Base-by-base conservation (phyloP, 2,888 invertebrate species). In the Temnothorax ravouxi region DNA sequence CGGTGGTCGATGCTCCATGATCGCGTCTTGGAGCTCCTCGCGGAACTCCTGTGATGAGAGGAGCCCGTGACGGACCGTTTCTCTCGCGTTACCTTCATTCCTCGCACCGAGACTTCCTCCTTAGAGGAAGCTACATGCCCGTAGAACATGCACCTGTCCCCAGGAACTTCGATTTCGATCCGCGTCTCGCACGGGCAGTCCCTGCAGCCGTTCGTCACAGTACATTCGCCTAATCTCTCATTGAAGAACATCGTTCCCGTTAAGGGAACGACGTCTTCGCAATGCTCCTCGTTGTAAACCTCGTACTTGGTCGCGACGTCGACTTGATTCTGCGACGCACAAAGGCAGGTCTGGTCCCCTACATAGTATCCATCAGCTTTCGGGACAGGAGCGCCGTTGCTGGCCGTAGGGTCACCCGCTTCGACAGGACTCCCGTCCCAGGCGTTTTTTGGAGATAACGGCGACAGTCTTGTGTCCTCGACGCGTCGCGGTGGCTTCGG, bases 381-480 rank as follows among this genome's bases (percentile, higher is more conserved):
- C 72, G 88, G 92, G 94, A 95, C 94, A 95, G 95, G 92, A 94
- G 94, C 66, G 91, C 92, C 91, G 91, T 90, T 92, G 93, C 92
- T 93, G 94, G 93, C 92, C 91, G 95, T 94, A 93, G 94, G 94
- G 94, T 93, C 89, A 92, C 92, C 94, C 93, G 93, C 92, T 91
- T 92, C 92, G 91, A 91, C 88, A 88, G 90, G 88, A 95, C 96
- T 96, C 96, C 96, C 96, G 96, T 96, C 96, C 95, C 94, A 95
- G 93, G 95, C 95, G 96, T 97, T 97, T 97, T 97, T 97, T 97
- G 95, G 56, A 41, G 66, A 66, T 25, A 50, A 52, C 18, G 64
- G 59, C 34, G 88, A n/a, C 8, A 66, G 9, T 21, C 52, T 86
- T 11, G 50, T 52, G 34, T 92, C 90, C 18, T 92, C 93, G 34